Conservation (phyloP, 2,888 invertebrate species). For the Cecidostiba fungosa region DNA sequence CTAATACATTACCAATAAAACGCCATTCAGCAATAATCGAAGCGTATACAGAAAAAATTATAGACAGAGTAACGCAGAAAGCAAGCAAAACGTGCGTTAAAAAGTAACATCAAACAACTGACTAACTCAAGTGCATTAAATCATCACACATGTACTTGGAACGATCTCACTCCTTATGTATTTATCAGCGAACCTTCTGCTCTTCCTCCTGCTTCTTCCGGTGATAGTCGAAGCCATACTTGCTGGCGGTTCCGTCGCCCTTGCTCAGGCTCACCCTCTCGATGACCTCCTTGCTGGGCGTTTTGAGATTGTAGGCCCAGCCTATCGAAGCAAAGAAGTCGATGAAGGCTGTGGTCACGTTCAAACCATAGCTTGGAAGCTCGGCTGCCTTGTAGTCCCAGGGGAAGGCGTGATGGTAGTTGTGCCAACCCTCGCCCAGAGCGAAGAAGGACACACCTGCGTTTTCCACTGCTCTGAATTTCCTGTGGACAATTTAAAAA, state of each 20-base stretch:
- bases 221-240: conserved; percentile 4
- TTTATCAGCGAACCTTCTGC: neutral
- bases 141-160: neutral
- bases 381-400: conserved; percentile 42
- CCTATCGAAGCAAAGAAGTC: conserved; percentile 2
- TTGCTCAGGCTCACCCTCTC: conserved; percentile 14
- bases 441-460: neutral
- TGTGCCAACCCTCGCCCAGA: conserved; percentile 42
- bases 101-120: neutral
- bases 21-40: neutral
- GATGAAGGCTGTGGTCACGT: conserved; percentile 13
- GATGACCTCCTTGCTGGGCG: conserved; percentile 33
- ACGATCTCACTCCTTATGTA: neutral
- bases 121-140: too few species aligned
- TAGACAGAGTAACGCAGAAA: neutral
- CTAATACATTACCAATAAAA: neutral
- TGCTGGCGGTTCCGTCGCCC: conserved; percentile 32
- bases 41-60: neutral
- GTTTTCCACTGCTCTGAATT: conserved; percentile 19
- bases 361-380: neutral
- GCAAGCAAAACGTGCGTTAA: neutral
- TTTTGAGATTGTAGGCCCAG: conserved; percentile 32
- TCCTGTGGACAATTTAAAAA: conserved; percentile 3
- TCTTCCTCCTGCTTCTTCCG: neutral
- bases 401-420: conserved; percentile 35